Conservation (phyloP, 53 echinoderm and acorn worm genomes). For the Echinometra lucunter region DNA sequence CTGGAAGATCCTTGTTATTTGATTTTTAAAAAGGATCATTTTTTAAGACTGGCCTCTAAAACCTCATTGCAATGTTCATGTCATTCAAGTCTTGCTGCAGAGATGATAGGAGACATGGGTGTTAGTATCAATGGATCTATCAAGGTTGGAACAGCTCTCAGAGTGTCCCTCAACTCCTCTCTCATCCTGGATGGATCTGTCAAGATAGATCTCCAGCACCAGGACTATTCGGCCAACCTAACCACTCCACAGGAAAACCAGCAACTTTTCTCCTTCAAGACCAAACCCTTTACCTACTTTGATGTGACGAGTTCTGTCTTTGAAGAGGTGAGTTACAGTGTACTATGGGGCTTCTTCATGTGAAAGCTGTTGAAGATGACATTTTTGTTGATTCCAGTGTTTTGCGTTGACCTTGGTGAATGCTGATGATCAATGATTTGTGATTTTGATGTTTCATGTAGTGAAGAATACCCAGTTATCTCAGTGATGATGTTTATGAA, state of each 20-base stretch:
- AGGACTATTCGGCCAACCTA: conserved; percentile 71
- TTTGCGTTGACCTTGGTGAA: too few relatives aligned
- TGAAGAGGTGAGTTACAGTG: neutral
- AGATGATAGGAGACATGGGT: conserved; percentile 74
- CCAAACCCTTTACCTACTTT: conserved; percentile 78
- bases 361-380: neutral
- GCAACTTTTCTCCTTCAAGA: conserved; percentile 73
- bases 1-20: too few relatives aligned
- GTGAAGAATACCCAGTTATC: too few relatives aligned
- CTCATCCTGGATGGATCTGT: conserved; percentile 72
- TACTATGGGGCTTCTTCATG: neutral
- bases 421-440: too few relatives aligned
- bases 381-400: neutral
- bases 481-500: too few relatives aligned
- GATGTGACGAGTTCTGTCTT: conserved; percentile 2
- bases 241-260: conserved; percentile 75
- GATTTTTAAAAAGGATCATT: too few relatives aligned
- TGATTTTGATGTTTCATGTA: too few relatives aligned
- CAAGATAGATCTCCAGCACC: conserved; percentile 68
- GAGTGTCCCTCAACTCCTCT: conserved; percentile 76
- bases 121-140: conserved; percentile 67
- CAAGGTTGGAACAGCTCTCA: conserved; percentile 75
- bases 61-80: too few relatives aligned
- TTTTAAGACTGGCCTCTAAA: too few relatives aligned
- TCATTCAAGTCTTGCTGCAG: conserved; percentile 73